These are phyloP conservation scores for Caenorhabditis tropicalis DNA, from an alignment of 1,140 invertebrate species.

Conservation along the genomic window DNA sequence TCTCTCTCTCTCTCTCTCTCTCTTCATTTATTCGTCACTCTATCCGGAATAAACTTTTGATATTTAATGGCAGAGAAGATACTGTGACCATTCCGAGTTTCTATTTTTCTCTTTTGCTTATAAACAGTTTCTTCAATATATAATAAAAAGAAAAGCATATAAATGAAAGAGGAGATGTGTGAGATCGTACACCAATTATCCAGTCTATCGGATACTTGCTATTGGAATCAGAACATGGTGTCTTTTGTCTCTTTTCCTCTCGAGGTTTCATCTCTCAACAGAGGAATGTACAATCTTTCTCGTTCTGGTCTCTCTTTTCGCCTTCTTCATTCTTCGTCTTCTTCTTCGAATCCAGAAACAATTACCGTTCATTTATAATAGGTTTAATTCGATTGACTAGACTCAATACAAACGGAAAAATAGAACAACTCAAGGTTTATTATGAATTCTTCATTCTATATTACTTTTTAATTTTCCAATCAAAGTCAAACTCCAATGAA, in stretches of 20 bases:
- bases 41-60: not conserved
- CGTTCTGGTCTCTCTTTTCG: not conserved
- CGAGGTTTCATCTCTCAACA: conserved; percentile 5
- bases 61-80: not conserved
- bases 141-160: no score
- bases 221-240: not conserved
- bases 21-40: not conserved
- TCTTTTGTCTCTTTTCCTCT: not conserved
- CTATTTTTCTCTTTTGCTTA: no score
- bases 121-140: no score
- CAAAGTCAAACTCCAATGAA: not conserved
- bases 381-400: not conserved
- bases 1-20: not conserved
- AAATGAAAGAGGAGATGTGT: not conserved
- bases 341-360: not conserved
- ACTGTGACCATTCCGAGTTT: no score
- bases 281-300: conserved; percentile 29
- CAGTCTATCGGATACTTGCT: conserved; percentile 23
- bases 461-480: not conserved
- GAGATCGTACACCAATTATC: conserved; percentile 33
- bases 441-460: not conserved
- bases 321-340: not conserved
- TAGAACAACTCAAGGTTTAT: not conserved
- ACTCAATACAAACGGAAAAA: not conserved
- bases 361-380: conserved; percentile 27